Evolutionary conservation across 2,888 invertebrate genomes (phyloP), one percentile per base, ranked within the genome.

Genomic region (Caenorhabditis zanzibari): DNA sequence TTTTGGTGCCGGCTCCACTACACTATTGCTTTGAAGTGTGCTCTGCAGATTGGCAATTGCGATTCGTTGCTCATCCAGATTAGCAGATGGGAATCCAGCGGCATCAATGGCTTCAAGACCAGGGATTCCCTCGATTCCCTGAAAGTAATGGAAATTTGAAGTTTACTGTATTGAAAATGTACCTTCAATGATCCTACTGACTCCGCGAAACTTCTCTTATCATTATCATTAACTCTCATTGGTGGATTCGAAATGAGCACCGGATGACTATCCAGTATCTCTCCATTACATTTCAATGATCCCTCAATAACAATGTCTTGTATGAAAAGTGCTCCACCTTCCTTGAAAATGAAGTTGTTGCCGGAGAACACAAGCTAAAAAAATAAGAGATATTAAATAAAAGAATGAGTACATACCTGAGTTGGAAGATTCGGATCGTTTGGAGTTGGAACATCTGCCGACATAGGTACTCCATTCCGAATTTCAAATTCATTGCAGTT

Each of bases 301-400:
- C 89, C 89, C 7, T 90, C 88, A 16, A 90, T 69, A 6, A 85
- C 84, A 64, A 90, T 90, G 47, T 90, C 90, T 72, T 90, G 90
- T 6, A 90, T 61, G 72, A 88, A 90, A 12, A 90, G 49, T 1
- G 90, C 88, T 14, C 88, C 90, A 22, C 90, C 90, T 64, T 86
- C 86, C 5, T 81, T 76, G 0, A 86, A 87, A 35, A 86, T 86
- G 44, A 90, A 90, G 58, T 90, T 90, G 81, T 90, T 87, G 24
- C 88, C 90, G 26, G 85, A 79, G 49, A 90, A 72, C 6, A 89
- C 84, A 52, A 89, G 81, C 86, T 88, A 64, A 54, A 77, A 47
- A 22, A 14, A 69, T 2, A 6, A 6, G 9, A 6, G 16, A 66
- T 24, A 22, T 47, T 47, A 38, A 1, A 12, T 38, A 38, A 44